Base-by-base conservation (phyloP, 2,113 vertebrate species). In the Boleophthalmus pectinirostris region DNA sequence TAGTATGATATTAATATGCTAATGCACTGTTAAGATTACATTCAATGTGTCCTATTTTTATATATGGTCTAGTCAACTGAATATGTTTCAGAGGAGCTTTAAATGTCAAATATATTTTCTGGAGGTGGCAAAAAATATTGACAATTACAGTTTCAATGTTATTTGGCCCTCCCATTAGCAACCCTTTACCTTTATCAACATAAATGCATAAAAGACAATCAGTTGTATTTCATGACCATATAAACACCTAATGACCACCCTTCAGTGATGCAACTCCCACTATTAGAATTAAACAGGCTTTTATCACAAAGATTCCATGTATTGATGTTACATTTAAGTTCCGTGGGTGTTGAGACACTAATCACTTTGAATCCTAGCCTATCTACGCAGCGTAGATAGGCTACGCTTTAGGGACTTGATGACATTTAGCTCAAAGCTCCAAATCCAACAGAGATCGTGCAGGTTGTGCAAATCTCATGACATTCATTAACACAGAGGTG, bases 401-500 rank as follows among this genome's bases (percentile, higher is more conserved):
- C n/a, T n/a, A n/a, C 9, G 58, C 58, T 61, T 61, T 54, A 51
- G 51, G 66, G 54, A 54, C 45, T 43, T 23, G 18, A 43, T 82
- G 49, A 61, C 70, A 74, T 82, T 79, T 33, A 49, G 20, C n/a
- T 74, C 47, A 10, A 65, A 46, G 35, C 47, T 45, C 65, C 53
- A 45, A 56, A 45, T 74, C 20, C 58, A 51, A 70, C 24, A 68
- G 18, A 38, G 8, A 81, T 38, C 47, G 46, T 77, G 66, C 33
- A 47, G 24, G 29, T 68, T 43, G 66, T 67, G 58, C 70, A 71
- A 51, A 24, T 68, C 21, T 58, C 25, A 16, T 61, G 58, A 68
- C 57, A 54, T 75, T 73, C 35, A 24, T 63, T 61, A 57, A 71
- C 20, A 46, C 69, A 24, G 68, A 74, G 38, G 49, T 0, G 0